A percentile compares a stretch with the other conserved stretches of the same genome.
Evolutionary conservation across 2,113 vertebrate species (phyloP).

Genomic region (Nothobranchius kuhntae): DNA sequence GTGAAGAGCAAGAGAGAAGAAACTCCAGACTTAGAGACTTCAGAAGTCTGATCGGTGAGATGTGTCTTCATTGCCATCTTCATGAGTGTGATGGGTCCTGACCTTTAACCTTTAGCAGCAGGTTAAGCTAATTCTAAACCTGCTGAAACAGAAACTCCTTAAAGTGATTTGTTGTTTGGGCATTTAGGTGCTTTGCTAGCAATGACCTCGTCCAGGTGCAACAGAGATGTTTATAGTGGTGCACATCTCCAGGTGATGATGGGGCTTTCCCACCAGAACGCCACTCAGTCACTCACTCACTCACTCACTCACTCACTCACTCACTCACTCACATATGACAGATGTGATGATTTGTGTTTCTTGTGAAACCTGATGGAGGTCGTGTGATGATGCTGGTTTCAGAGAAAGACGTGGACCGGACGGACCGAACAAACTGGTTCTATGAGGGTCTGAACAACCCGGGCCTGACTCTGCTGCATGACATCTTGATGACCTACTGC

Average conservation of each 20-base stretch:
- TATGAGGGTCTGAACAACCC: conserved; percentile 96
- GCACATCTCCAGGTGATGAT: too few species aligned
- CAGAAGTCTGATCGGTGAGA: conserved; percentile 91
- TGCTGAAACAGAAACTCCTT: too few species aligned
- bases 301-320: too few species aligned
- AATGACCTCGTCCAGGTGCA: too few species aligned
- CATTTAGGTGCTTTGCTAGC: too few species aligned
- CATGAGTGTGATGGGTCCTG: background rate
- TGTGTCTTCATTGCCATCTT: background rate
- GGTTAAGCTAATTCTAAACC: background rate
- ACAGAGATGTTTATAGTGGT: too few species aligned
- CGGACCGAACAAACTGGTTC: conserved; percentile 94
- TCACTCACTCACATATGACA: background rate
- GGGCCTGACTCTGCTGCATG: conserved; percentile 91
- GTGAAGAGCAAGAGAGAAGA: conserved; percentile 93
- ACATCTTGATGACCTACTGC: conserved; percentile 99
- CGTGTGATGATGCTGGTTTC: conserved; percentile 5
- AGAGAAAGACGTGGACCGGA: conserved; percentile 99
- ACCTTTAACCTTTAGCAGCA: background rate
- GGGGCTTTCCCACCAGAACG: too few species aligned
- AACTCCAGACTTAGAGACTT: conserved; percentile 94
- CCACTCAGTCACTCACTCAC: background rate
- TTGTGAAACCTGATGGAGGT: background rate
- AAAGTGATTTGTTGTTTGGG: too few species aligned
- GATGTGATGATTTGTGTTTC: background rate